These are phyloP conservation scores for Barypeithes pellucidus DNA, from an alignment of 2,888 invertebrate species.

Conservation along the genomic window DNA sequence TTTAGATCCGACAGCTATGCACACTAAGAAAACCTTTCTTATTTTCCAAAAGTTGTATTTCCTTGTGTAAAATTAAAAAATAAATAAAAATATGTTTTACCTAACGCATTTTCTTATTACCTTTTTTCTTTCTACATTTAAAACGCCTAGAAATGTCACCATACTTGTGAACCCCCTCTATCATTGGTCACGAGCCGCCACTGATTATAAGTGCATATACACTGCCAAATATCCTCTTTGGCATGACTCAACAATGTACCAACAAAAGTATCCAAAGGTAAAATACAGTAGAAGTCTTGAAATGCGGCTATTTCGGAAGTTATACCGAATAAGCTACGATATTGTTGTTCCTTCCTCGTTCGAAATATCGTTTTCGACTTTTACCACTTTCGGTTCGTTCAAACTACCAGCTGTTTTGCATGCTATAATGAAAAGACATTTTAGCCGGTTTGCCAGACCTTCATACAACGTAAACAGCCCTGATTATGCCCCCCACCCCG, in stretches of 20 bases:
- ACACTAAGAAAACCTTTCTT: no score
- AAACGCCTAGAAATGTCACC: no score
- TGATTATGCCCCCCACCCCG: constrained; percentile 46
- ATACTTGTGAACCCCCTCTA: no score
- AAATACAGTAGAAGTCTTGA: constrained; percentile 50
- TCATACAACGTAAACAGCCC: constrained; percentile 52
- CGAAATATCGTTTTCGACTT: constrained; percentile 56
- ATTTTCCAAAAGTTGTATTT: no score
- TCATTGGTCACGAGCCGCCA: no score
- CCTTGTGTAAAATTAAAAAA: no score
- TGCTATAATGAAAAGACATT: constrained; percentile 69
- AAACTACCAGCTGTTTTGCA: constrained; percentile 67
- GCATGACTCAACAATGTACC: constrained; percentile 11
- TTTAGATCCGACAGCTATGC: no score
- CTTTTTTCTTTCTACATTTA: no score
- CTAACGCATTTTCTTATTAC: no score
- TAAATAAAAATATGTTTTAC: no score
- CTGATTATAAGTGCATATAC: no score
- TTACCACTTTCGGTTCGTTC: constrained; percentile 61
- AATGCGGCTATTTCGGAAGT: constrained; percentile 51
- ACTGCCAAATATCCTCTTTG: neutral
- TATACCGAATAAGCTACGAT: constrained; percentile 48
- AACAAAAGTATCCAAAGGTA: constrained; percentile 40
- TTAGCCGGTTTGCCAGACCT: constrained; percentile 55
- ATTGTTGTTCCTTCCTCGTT: constrained; percentile 51